Conservation (phyloP, 2,888 invertebrate genomes). For the Nomada lathburiana region DNA sequence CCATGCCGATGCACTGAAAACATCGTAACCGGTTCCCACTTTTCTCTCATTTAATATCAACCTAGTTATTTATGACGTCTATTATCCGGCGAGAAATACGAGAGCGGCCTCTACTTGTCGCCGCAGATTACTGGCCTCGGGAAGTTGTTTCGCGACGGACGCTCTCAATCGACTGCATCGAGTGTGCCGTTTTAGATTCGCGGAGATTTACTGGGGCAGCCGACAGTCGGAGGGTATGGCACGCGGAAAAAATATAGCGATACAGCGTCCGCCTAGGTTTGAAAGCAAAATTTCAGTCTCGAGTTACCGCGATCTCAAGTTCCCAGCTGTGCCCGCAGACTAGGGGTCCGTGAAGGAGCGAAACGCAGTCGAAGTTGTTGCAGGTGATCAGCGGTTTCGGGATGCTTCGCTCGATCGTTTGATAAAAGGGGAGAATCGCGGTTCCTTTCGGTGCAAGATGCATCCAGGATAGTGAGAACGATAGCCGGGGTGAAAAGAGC, state of each 20-base stretch:
- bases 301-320: no score
- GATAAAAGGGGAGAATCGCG: conserved; percentile 13
- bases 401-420: neutral
- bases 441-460: neutral
- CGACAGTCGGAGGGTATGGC: no score
- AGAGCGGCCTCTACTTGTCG: conserved; percentile 29
- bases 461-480: conserved; percentile 25
- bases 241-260: no score
- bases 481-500: conserved; percentile 44
- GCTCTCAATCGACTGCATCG: neutral
- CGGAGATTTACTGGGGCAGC: neutral
- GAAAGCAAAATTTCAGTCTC: no score
- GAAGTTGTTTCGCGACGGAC: conserved; percentile 4
- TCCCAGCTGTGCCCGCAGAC: no score
- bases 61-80: conserved; percentile 40
- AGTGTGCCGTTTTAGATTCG: neutral
- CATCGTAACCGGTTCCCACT: conserved; percentile 53
- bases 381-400: conserved; percentile 14
- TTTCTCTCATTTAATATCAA: conserved; percentile 50
- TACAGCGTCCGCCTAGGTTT: no score
- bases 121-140: conserved; percentile 32
- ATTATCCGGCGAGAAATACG: conserved; percentile 46
- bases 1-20: conserved; percentile 42
- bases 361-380: neutral
- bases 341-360: no score